Base-by-base conservation (phyloP, 2,888 invertebrate genomes). In the Eilema griseolum region DNA sequence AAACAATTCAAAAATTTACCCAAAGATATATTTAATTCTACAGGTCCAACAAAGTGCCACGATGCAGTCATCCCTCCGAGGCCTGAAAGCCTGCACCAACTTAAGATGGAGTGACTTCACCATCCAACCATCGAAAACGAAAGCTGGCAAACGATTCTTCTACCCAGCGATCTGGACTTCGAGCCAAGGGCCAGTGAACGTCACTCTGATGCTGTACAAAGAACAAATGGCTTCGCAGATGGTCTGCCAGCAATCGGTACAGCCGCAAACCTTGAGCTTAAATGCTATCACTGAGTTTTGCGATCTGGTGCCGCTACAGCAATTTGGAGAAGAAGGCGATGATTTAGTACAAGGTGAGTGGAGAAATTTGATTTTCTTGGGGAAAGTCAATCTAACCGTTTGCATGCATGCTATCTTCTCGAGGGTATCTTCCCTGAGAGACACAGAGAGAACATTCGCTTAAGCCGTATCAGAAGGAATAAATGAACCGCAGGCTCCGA, bases 221-320 rank as follows among this genome's bases (percentile, higher is more conserved):
- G 96, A 96, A 80, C 96, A 97, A 79, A 94, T 96, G 90, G 96
- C 96, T 0, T 96, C 96, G 23, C 96, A 96, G 76, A 89, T 96
- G 77, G 95, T 96, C 11, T 96, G 96, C 87, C 97, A 97, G 83
- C 94, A 96, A 72, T 95, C 96, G 12, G 95, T 96, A 10, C 96
- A 96, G 57, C 94, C 96, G 41, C 96, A 96, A 76, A 96, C 96
- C 57, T 95, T 97, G 85, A 97, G 96, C 82, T 92, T 98, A 75
- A 96, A 96, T 80, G 97, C 98, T 11, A 96, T 98, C 46, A 97
- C 97, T 11, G 98, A 98, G 93, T 98, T 98, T 90, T 97, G 97
- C 85, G 98, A 98, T 87, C 90, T 97, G 81, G 96, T 98, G 67
- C 97, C 98, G 28, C 93, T 96, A 74, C 96, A 97, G 82, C 97